Percentiles rank a stretch among this genome's conserved stretches.
phyloP scores from a whole-genome alignment of 2,888 invertebrate species.

The Automeris io region DNA sequence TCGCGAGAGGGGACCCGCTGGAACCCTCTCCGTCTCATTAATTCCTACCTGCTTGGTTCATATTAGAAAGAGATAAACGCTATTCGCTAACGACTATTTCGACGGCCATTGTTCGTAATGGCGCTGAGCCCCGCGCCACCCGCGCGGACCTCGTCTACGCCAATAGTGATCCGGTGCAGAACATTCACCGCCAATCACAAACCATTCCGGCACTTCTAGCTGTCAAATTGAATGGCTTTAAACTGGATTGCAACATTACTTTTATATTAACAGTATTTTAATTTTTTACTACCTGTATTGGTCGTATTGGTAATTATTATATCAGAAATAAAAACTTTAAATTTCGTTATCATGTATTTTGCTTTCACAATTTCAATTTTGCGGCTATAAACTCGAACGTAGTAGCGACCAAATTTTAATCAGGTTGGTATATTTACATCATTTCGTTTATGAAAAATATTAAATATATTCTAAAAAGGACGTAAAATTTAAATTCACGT shows the following conservation, averaged over 20 bases:
- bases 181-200: conserved; percentile 77
- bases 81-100: conserved; percentile 73
- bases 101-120: conserved; percentile 75
- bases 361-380: not conserved
- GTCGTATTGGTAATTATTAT: not conserved
- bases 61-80: conserved; percentile 78
- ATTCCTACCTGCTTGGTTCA: conserved; percentile 74
- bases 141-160: conserved; percentile 61
- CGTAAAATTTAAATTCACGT: not conserved
- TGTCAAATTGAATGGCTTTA: conserved; percentile 71
- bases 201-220: conserved; percentile 75
- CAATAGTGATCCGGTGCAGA: conserved; percentile 75
- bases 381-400: not conserved
- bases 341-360: not conserved
- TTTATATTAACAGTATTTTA: conserved; percentile 20
- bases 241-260: conserved; percentile 50
- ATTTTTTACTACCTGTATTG: conserved; percentile 19
- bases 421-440: not conserved
- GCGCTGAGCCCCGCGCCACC: conserved; percentile 65
- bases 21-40: conserved; percentile 74
- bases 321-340: conserved; percentile 1
- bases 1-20: conserved; percentile 48
- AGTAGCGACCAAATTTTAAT: not conserved
- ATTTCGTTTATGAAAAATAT: not conserved
- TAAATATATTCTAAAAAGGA: not conserved